Evolutionary conservation across 2,113 vertebrate genomes (phyloP).

Genomic region (Cebus imitator): DNA sequence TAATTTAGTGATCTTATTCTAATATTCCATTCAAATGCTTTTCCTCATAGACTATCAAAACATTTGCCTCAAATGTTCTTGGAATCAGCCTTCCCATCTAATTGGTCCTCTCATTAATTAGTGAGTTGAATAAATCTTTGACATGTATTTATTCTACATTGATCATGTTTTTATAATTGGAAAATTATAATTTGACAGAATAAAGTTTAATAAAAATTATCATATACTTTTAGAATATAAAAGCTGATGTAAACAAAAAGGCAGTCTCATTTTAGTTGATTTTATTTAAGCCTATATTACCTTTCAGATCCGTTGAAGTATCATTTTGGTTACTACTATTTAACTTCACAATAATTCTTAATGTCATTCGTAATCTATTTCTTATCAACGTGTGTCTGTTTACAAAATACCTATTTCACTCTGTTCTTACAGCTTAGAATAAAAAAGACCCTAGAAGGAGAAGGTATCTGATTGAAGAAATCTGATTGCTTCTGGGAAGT

Average conservation of each 20-base stretch:
- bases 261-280: neutral
- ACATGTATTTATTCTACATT: neutral
- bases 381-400: neutral
- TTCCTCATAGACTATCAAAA: neutral
- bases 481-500: slow-evolving; percentile 8
- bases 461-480: neutral
- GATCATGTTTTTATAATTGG: neutral
- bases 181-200: neutral
- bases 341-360: neutral
- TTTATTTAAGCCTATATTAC: neutral
- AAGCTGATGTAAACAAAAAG: neutral
- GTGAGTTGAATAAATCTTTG: neutral
- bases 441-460: neutral
- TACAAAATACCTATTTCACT: neutral
- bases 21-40: neutral
- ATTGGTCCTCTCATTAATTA: neutral
- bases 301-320: neutral
- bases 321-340: neutral
- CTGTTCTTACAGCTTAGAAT: neutral
- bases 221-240: neutral
- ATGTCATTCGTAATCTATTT: neutral
- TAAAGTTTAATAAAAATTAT: neutral
- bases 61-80: neutral
- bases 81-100: neutral
- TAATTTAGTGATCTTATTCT: neutral